Base-by-base conservation (phyloP, 1,140 invertebrate species). In the Venturia canescens region DNA sequence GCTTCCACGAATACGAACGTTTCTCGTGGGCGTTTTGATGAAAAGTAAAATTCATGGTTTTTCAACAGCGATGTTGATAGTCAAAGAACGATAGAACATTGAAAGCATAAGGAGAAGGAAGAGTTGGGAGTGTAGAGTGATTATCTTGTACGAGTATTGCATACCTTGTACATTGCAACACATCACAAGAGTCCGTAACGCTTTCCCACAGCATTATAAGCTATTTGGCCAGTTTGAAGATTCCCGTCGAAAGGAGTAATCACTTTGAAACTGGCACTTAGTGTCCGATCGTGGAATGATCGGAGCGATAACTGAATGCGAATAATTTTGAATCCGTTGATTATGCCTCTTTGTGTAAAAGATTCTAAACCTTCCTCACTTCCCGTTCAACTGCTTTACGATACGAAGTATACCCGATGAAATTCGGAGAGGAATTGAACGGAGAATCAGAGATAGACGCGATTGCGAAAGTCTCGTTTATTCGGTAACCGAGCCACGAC, bases 101-200 rank as follows among this genome's bases (percentile, higher is more conserved):
- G 11, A 44, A 44, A 26, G 29, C 34, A 34, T 72, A 9, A 15
- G n/a, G 18, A 48, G 26, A 48, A 72, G 6, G 50, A 34, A 48
- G 63, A 9, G n/a, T 29, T 23, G 4, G 15, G 29, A 67, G 29
- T n/a, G 38, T 44, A 44, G 38, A 44, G 38, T 44, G 13, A 44
- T 60, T 48, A 78, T 63, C 44, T 69, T 26, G 74, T 57, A 70
- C 23, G 34, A 77, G 53, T 50, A 57, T 81, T 83, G 83, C 81
- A 87, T 88, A 91, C 89, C 89, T 91, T 82, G 90, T 89, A 83
- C 88, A 91, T 74, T 89, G 87, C 76, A 82, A 89, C 81, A 91
- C 84, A 48, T 91, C 89, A 82, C 85, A 89, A 21, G 87, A 84
- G 18, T 90, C 88, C 44, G 84, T 83, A 75, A 85, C 79, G 48